These are phyloP conservation scores for Polyploca ridens DNA, from an alignment of 2,888 invertebrate species.

Conservation along the genomic window DNA sequence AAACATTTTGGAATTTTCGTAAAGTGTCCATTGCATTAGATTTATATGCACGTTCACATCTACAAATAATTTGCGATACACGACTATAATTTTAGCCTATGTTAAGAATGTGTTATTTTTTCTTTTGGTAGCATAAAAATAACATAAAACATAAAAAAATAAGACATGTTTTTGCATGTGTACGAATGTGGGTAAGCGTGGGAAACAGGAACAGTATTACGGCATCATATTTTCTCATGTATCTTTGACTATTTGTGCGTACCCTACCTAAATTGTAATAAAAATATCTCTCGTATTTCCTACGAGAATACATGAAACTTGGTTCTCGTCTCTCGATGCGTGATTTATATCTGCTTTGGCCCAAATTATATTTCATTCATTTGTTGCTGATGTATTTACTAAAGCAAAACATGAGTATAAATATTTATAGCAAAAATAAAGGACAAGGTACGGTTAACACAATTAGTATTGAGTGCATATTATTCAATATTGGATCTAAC, in stretches of 20 bases:
- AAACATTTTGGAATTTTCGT: no score
- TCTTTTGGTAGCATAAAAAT: not conserved
- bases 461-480: not conserved
- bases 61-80: no score
- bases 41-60: no score
- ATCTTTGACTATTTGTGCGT: not conserved
- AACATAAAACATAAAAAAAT: not conserved
- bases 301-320: not conserved
- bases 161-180: not conserved
- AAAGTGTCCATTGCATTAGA: no score
- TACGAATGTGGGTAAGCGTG: not conserved
- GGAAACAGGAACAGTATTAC: not conserved
- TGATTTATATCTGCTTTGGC: not conserved
- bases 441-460: not conserved
- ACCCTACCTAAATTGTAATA: not conserved
- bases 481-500: no score
- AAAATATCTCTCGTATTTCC: conserved; percentile 4
- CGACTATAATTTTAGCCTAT: no score
- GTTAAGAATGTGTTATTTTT: no score
- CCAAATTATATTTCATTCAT: not conserved
- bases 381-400: not conserved
- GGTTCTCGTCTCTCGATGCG: conserved; percentile 4
- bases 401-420: not conserved
- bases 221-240: not conserved
- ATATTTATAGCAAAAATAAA: not conserved